Evolutionary conservation across 2,113 vertebrate species (phyloP).

Genomic region (Choloepus hoffmanni): DNA sequence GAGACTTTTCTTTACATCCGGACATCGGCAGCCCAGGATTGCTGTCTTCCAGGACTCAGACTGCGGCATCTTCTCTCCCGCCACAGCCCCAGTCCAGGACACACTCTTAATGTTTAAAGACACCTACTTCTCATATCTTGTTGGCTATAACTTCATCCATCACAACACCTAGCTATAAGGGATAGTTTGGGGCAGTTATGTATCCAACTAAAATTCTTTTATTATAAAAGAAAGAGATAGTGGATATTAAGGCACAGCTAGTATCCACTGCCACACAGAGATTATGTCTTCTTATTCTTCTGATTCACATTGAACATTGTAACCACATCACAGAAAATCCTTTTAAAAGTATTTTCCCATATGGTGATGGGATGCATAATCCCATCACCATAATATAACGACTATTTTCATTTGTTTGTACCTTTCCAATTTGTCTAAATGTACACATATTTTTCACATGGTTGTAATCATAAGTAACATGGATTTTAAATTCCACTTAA

Average conservation of each 20-base stretch:
- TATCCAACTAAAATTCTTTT: slow-evolving; percentile 38
- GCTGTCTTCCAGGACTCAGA: too few species aligned
- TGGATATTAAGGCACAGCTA: slow-evolving; percentile 44
- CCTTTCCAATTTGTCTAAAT: slow-evolving; percentile 50
- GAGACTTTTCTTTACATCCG: too few species aligned
- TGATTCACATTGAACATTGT: background rate
- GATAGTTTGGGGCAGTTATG: background rate
- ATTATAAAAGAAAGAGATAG: slow-evolving; percentile 21
- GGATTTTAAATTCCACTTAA: slow-evolving; percentile 41
- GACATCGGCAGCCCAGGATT: too few species aligned
- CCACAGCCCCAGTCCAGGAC: too few species aligned
- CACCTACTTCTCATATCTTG: slow-evolving; percentile 30
- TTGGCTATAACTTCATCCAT: slow-evolving; percentile 16
- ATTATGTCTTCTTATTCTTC: slow-evolving; percentile 46
- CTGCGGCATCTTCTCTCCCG: too few species aligned
- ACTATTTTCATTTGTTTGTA: slow-evolving; percentile 42
- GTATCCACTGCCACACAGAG: slow-evolving; percentile 33
- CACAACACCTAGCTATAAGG: background rate
- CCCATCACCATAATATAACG: background rate
- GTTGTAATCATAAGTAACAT: slow-evolving; percentile 36
- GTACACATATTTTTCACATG: slow-evolving; percentile 41
- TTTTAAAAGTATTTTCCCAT: slow-evolving; percentile 48
- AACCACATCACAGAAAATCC: slow-evolving; percentile 46
- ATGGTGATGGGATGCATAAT: background rate
- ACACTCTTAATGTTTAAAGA: background rate